Percentiles rank a stretch among this genome's conserved stretches.
These are phyloP conservation scores for Drosophila athabasca DNA, from an alignment of 1,140 invertebrate genomes.

Conservation along the genomic window DNA sequence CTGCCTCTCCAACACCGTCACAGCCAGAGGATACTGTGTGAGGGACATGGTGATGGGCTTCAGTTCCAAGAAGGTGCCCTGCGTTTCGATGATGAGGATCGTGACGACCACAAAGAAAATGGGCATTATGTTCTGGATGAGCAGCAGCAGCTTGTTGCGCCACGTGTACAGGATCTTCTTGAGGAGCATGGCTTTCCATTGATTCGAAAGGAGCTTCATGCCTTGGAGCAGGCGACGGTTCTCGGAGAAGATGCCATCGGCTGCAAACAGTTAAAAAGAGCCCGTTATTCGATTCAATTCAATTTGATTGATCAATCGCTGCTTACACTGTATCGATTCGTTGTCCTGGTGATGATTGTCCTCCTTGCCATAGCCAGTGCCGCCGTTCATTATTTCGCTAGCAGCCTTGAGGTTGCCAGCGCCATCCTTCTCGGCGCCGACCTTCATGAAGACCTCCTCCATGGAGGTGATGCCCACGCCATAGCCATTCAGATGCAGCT, in stretches of 20 bases:
- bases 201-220: slow-evolving; percentile 82
- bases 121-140: slow-evolving; percentile 86
- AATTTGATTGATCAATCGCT: slow-evolving; percentile 30
- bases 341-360: slow-evolving; percentile 21
- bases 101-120: slow-evolving; percentile 86
- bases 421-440: slow-evolving; percentile 67
- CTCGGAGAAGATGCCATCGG: slow-evolving; percentile 56
- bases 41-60: slow-evolving; percentile 56
- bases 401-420: slow-evolving; percentile 36
- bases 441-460: slow-evolving; percentile 92
- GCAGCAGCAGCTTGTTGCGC: slow-evolving; percentile 85
- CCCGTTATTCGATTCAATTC: slow-evolving; percentile 30
- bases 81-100: slow-evolving; percentile 83
- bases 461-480: slow-evolving; percentile 97
- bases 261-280: slow-evolving; percentile 69
- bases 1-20: slow-evolving; percentile 59
- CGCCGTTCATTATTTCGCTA: slow-evolving; percentile 48
- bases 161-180: slow-evolving; percentile 86
- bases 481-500: slow-evolving; percentile 88
- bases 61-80: slow-evolving; percentile 40
- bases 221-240: slow-evolving; percentile 53
- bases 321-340: slow-evolving; percentile 72
- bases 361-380: slow-evolving; percentile 38
- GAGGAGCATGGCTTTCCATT: slow-evolving; percentile 87
- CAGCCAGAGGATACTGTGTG: slow-evolving; percentile 55